Evolutionary conservation across 2,113 vertebrate genomes (phyloP), one percentile per base, ranked within the genome.

Genomic region (Oryctolagus cuniculus): DNA sequence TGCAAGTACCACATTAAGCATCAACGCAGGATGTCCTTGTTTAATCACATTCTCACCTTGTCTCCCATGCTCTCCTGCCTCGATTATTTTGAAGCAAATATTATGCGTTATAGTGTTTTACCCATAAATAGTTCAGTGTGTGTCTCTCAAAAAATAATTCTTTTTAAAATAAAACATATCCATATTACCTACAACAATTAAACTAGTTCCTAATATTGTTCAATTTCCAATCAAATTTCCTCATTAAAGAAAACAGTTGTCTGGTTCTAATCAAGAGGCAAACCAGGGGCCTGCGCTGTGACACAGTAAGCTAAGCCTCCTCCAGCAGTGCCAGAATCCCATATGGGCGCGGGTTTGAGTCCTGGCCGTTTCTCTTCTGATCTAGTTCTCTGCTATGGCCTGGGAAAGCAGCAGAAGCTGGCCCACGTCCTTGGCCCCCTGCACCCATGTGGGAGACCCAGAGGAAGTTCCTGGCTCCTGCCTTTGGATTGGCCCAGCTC

Each of bases 101-200:
- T 53, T 86, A 92, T 38, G 86, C 38, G 89, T 22, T 51, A 85
- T 44, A 44, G 27, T 44, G 69, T 64, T 94, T 92, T 69, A 67
- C 15, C n/a, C 81, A 19, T 87, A 63, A 53, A 24, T 74, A 86
- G 55, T 85, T 90, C 22, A 86, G 27, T 90, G 63, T 66, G 19
- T 34, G 58, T 94, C 49, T 89, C 34, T 75, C 44, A 69, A 61
- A 89, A 83, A 21, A 82, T n/a, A 49, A 17, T 49, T 78, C 21
- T 69, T 82, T 31, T 51, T 67, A 49, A 91, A 34, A 31, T 24
- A 70, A 66, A 34, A 58, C 21, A 22, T 22, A 83, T 72, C 25
- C 27, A 86, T 31, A 87, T 55, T 86, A 38, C 25, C 49, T 95
- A 78, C 58, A 87, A 55, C 81, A 61, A 72, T 44, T 9, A 10